Evolutionary conservation across 2,888 invertebrate genomes (phyloP), one percentile per base, ranked within the genome.

Genomic region (Apamea anceps): DNA sequence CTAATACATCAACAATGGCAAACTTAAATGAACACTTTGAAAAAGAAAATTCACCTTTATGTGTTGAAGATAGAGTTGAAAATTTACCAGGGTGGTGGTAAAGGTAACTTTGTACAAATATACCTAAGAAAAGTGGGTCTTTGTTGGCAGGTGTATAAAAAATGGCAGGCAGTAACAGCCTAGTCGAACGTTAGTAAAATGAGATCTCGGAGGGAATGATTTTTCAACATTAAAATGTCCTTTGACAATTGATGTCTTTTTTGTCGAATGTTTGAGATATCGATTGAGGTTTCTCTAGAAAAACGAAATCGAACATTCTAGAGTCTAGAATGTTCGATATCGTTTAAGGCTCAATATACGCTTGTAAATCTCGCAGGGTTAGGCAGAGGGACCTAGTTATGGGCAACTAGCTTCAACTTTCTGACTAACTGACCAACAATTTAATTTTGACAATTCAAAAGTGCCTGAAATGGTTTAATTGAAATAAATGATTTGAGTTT

Each of bases 91-190:
- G 0, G 1, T 2, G 37, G 1, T 21, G 1, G 77, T 18, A 79
- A 70, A 77, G 54, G 6, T 72, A 77, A 71, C 6, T 84, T 90
- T 88, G 92, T 86, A 75, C 79, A 89, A 87, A 88, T 85, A 85
- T 89, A 88, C 89, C 91, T 89, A 88, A 90, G 91, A 89, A 91
- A 93, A 93, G 91, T 91, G 91, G 90, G 89, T 87, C 90, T 92
- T 93, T 93, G 92, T 93, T 91, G 93, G 90, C 92, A 94, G 94
- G 94, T 94, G 93, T 90, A 92, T 93, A 93, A 94, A 94, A 94
- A 94, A 92, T 92, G 91, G 89, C 89, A 87, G 90, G 87, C 89
- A 91, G 92, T 91, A 91, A 90, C 88, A 75, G 89, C 87, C 89
- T 86, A 90, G 89, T 88, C 88, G 86, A 88, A 90, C 87, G 88